Evolutionary conservation across 2,888 invertebrate species (phyloP).

Genomic region (Cheilosia grossa): DNA sequence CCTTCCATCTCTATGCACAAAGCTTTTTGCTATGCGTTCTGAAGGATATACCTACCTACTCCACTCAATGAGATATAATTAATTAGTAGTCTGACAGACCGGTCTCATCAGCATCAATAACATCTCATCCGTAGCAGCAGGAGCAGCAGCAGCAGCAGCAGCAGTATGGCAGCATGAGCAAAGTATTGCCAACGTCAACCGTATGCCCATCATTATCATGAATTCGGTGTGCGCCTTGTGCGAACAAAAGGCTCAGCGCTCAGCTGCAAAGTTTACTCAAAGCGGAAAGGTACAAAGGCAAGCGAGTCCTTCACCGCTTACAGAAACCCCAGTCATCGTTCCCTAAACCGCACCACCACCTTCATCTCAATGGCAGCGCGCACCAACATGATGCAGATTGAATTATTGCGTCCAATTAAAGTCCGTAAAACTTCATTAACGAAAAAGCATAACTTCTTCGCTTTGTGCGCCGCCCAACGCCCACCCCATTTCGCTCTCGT

Average conservation of each 20-base stretch:
- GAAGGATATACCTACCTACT: not conserved
- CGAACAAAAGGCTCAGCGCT: constrained; percentile 19
- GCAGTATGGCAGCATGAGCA: too few species aligned
- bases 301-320: not conserved
- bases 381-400: constrained; percentile 50
- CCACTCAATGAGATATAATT: constrained; percentile 27
- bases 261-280: constrained; percentile 13
- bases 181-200: not conserved
- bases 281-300: constrained; percentile 10
- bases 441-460: constrained; percentile 42
- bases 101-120: constrained; percentile 2
- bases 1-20: not conserved
- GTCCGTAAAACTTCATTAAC: constrained; percentile 62
- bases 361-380: constrained; percentile 1
- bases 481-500: not conserved
- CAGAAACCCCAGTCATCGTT: not conserved
- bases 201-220: constrained; percentile 25
- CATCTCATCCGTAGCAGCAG: not conserved
- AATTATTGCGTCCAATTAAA: constrained; percentile 69
- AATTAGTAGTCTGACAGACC: constrained; percentile 29
- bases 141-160: too few species aligned
- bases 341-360: not conserved
- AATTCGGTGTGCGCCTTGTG: constrained; percentile 2
- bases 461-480: not conserved
- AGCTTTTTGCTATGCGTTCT: not conserved